Evolutionary conservation across 2,797 vertebrate genomes (phyloP).

Genomic region (Pangasius larnaudii): DNA sequence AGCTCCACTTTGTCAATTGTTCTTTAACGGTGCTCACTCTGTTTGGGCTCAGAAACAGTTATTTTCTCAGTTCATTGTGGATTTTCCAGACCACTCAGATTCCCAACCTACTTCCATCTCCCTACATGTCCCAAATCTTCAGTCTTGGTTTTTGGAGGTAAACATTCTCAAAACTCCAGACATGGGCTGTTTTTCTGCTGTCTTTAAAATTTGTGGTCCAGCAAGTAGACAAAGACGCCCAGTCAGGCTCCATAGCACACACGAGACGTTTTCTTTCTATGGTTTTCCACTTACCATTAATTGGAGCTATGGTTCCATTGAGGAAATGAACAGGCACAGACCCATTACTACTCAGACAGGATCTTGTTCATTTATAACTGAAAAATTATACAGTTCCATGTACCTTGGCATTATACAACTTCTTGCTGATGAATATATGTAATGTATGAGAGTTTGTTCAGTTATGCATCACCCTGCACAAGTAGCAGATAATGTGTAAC

Average conservation of each 20-base stretch:
- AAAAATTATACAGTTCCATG: not conserved
- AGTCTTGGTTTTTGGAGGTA: constrained; percentile 17
- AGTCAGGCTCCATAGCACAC: constrained; percentile 5
- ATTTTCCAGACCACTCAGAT: constrained; percentile 24
- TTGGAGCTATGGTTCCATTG: constrained; percentile 13
- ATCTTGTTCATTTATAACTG: not conserved
- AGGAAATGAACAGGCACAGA: constrained; percentile 27
- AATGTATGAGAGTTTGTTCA: not conserved
- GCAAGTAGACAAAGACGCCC: constrained; percentile 18
- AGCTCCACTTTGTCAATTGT: constrained; percentile 3
- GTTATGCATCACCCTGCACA: not conserved
- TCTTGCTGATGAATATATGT: not conserved
- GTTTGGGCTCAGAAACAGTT: constrained; percentile 30
- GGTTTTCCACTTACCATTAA: constrained; percentile 33
- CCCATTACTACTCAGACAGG: not conserved
- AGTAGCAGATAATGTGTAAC: not conserved
- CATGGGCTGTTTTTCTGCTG: not conserved
- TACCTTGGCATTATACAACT: not conserved
- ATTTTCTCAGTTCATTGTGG: constrained; percentile 20
- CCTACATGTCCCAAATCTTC: constrained; percentile 7
- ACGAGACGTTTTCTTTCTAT: constrained; percentile 11
- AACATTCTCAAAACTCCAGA: constrained; percentile 9
- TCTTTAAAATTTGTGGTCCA: constrained; percentile 21
- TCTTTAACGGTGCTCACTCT: not conserved
- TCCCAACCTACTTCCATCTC: constrained; percentile 21